Evolutionary conservation across 2,888 invertebrate genomes (phyloP), one percentile per base, ranked within the genome.

Genomic region (Synergus gifuensis): DNA sequence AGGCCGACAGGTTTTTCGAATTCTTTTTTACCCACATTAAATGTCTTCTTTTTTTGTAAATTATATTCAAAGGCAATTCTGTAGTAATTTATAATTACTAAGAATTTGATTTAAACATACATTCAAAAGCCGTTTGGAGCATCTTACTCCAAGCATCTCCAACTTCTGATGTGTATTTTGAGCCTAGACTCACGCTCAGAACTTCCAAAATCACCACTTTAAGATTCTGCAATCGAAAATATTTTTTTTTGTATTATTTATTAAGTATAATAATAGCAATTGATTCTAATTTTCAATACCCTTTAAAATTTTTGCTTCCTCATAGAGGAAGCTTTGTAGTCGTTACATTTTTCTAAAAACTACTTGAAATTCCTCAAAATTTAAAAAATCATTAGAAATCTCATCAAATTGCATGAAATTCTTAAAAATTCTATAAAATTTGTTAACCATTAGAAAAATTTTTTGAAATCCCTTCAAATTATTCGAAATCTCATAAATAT

Each of bases 121-220:
- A 88, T 40, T 84, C 84, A 83, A 90, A 89, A 4, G 88, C 89
- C 1, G 90, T 90, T 44, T 92, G 90, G 78, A 93, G 83, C 7
- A 92, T 91, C 85, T 93, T 93, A 73, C 87, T 90, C 94, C 93
- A 94, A 5, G 93, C 93, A 36, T 90, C 90, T 14, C 89, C 89
- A 1, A 90, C 91, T 82, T 92, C 92, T 76, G 90, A 84, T 0
- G 93, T 93, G 81, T 92, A 92, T 81, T 91, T 91, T 3, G 88
- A 85, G 40, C 93, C 93, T 46, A 94, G 86, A 79, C 89, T 91
- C 79, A 92, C 90, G 18, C 89, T 87, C 28, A 94, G 87, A 64
- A 93, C 90, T 5, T 92, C 91, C 62, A 93, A 76, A n/a, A 93
- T 83, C 11, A 92, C 90, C 58, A 84, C 84, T 82, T 92, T 92